Evolutionary conservation across 2,888 invertebrate genomes (phyloP).

Genomic region (Camponotus fellah): DNA sequence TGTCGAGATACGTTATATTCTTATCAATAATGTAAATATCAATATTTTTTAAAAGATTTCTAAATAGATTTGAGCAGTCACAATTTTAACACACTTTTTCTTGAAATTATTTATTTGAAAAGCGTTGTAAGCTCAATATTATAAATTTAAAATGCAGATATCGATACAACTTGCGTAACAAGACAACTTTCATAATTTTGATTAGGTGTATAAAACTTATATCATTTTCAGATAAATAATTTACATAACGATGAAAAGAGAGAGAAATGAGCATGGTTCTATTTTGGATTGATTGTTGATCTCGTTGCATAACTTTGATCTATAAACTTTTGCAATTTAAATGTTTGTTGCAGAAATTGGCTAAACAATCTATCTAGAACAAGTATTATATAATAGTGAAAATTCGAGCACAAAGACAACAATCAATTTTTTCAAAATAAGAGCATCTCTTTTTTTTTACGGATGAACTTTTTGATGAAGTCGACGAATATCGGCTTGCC

Average conservation of each 20-base stretch:
- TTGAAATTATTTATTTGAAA: not conserved
- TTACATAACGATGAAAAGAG: not conserved
- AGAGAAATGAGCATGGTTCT: not conserved
- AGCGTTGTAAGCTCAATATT: not conserved
- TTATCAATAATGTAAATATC: not conserved
- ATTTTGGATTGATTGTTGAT: not conserved
- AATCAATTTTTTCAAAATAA: not conserved
- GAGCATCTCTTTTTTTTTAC: not conserved
- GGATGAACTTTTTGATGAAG: not conserved
- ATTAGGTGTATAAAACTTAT: not conserved
- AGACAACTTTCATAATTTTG: constrained; percentile 1
- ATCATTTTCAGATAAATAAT: not conserved
- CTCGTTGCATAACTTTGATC: not conserved
- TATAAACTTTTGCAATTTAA: constrained; percentile 1
- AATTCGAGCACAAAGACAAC: not conserved
- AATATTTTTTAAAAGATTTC: not conserved
- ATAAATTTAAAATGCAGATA: constrained; percentile 27
- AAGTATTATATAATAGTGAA: not conserved
- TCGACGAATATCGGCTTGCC: not conserved
- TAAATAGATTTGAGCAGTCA: not conserved
- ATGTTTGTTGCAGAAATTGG: not conserved
- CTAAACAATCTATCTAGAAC: not conserved
- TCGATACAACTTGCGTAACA: not conserved
- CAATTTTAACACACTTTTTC: not conserved
- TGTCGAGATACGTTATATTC: not conserved